Evolutionary conservation across 2,113 vertebrate genomes (phyloP).

Genomic region (Dendrocopos noguchii): DNA sequence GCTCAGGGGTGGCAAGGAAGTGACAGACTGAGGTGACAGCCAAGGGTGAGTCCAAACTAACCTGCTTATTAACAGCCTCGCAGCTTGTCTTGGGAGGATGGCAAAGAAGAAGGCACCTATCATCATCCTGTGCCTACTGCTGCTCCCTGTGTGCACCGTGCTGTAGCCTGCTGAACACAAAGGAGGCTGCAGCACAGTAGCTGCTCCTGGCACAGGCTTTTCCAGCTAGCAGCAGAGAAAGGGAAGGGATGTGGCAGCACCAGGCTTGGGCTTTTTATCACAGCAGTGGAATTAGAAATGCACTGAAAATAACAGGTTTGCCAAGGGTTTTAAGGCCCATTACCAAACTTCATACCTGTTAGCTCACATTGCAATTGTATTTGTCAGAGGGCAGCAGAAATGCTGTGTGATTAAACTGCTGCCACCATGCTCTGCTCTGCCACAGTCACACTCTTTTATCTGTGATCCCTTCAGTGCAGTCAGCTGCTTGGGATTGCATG

Average conservation of each 20-base stretch:
- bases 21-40: not conserved
- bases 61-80: not conserved
- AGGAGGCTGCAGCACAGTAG: not conserved
- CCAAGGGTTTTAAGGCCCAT: not conserved
- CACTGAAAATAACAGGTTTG: not conserved
- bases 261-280: not conserved
- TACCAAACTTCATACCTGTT: not conserved
- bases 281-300: not conserved
- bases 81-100: not conserved
- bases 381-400: not conserved
- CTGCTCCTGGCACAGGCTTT: not conserved
- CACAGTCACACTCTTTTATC: not conserved
- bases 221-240: not conserved
- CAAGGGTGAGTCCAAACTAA: not conserved
- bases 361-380: not conserved
- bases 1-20: not conserved
- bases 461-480: not conserved
- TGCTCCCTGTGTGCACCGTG: accelerated
- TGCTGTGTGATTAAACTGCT: not conserved
- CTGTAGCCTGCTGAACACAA: accelerated
- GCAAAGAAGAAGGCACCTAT: not conserved
- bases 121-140: not conserved
- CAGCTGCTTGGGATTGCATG: not conserved
- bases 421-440: not conserved
- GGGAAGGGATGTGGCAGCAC: accelerated